Conservation (phyloP, 2,113 vertebrate genomes). For the Stigmatopora argus region DNA sequence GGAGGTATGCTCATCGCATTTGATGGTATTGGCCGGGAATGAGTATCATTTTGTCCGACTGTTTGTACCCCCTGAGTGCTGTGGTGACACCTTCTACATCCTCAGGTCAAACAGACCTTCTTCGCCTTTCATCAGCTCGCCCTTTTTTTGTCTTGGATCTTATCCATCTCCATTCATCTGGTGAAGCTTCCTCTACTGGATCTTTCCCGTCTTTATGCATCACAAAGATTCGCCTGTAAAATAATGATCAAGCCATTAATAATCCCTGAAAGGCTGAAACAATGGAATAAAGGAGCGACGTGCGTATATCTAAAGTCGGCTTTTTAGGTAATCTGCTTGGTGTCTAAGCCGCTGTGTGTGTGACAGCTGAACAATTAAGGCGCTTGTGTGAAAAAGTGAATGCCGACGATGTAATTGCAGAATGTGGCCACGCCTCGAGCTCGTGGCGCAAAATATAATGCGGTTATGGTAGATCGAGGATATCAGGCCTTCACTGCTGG, state of each 20-base stretch:
- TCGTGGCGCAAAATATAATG: too few species aligned
- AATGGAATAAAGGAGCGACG: conserved; percentile 24
- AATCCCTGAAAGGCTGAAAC: conserved; percentile 18
- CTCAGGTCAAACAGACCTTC: conserved; percentile 57
- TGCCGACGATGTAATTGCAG: background rate
- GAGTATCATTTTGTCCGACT: conserved; percentile 70
- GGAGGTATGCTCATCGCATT: conserved; percentile 24
- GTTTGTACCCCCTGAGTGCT: conserved; percentile 28
- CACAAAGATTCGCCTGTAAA: conserved; percentile 11
- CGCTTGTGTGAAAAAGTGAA: background rate
- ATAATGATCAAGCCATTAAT: conserved; percentile 42
- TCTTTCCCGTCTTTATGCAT: conserved; percentile 30
- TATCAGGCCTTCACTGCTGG: too few species aligned
- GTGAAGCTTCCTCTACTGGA: conserved; percentile 54
- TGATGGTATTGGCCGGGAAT: conserved; percentile 11
- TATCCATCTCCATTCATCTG: conserved; percentile 39
- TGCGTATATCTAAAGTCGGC: conserved; percentile 19
- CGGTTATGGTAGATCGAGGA: too few species aligned
- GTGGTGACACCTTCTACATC: conserved; percentile 29
- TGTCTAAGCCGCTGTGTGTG: conserved; percentile 27
- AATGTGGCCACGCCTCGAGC: background rate
- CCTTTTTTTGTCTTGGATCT: conserved; percentile 38
- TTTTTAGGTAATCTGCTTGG: conserved; percentile 46
- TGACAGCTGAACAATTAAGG: conserved; percentile 49
- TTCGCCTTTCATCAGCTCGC: conserved; percentile 59